Evolutionary conservation across 1,140 invertebrate species (phyloP), one percentile per base, ranked within the genome.

Genomic region (Ostrea denselamellosa): DNA sequence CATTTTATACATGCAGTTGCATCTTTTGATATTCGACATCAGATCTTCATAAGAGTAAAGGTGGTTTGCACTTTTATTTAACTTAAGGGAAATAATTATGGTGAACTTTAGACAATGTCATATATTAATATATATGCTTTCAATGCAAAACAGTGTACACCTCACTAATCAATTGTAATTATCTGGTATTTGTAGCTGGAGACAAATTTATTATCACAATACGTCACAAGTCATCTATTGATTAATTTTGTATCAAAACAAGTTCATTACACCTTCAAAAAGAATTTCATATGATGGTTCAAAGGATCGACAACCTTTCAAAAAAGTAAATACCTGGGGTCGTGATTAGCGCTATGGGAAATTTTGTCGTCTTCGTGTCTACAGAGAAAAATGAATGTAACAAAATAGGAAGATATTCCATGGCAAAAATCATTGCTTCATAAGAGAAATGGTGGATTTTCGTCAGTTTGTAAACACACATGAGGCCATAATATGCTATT

Each of bases 241-340:
- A 77, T 77, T 28, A 77, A 28, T 25, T 77, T 77, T 28, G 14
- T 25, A 77, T 28, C 25, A n/a, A 62, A 77, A 25, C 28, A 25
- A 25, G 28, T 77, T 77, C 14, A 34, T 28, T 25, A 25, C 22
- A 28, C 25, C 68, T 28, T 77, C 68, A 77, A 77, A 77, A 14
- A 77, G 68, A 77, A 77, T 77, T 28, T 10, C 68, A 14, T 34
- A 77, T 3, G 25, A 77, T 34, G 68, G 68, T 77, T 77, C 68
- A 77, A 77, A 77, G 68, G 25, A 25, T 14, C 68, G 25, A 3
- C 14, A 14, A 77, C 68, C 68, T 34, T 28, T 28, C 22, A 28
- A 8, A 28, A 28, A 25, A 34, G 10, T 8, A 71, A 77, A 77
- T 34, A 77, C 68, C 68, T 77, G 4, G 28, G 28, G 68, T 77